Conservation (phyloP, 2,797 vertebrate genomes). For the Peromyscus eremicus region DNA sequence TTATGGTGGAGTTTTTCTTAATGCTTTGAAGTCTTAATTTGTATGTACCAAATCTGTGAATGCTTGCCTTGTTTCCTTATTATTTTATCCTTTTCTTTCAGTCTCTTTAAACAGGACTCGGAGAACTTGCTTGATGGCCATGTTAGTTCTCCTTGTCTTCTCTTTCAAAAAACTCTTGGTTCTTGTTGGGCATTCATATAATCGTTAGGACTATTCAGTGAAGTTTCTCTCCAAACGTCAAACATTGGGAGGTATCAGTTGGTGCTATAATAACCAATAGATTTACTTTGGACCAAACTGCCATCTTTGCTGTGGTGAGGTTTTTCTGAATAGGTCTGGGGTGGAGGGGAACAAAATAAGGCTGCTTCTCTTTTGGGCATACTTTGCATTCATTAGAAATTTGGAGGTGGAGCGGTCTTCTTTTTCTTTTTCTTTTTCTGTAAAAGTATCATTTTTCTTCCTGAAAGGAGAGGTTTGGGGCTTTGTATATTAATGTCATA, state of each 20-base stretch:
- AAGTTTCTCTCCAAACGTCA: not conserved
- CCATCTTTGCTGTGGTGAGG: not conserved
- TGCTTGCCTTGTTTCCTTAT: not conserved
- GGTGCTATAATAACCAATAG: not conserved
- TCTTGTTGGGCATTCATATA: conserved; percentile 28
- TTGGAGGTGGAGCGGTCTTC: not conserved
- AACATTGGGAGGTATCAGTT: not conserved
- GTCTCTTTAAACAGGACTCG: not conserved
- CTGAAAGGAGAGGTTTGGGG: not conserved
- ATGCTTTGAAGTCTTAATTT: not conserved
- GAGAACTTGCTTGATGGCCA: not conserved
- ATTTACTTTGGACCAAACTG: not conserved
- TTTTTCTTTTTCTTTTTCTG: not conserved
- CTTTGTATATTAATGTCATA: conserved; percentile 25
- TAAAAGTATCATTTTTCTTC: not conserved
- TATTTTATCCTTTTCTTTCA: not conserved
- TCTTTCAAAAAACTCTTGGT: conserved; percentile 12
- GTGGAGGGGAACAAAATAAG: not conserved
- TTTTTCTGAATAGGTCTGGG: conserved; percentile 6
- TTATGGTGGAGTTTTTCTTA: not conserved
- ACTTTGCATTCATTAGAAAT: conserved; percentile 22
- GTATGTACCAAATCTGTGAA: not conserved
- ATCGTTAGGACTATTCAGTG: conserved; percentile 23
- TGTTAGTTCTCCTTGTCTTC: not conserved
- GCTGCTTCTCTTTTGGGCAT: not conserved